phyloP scores from a whole-genome alignment of 2,797 vertebrate species.

The Neostethus bicornis region DNA sequence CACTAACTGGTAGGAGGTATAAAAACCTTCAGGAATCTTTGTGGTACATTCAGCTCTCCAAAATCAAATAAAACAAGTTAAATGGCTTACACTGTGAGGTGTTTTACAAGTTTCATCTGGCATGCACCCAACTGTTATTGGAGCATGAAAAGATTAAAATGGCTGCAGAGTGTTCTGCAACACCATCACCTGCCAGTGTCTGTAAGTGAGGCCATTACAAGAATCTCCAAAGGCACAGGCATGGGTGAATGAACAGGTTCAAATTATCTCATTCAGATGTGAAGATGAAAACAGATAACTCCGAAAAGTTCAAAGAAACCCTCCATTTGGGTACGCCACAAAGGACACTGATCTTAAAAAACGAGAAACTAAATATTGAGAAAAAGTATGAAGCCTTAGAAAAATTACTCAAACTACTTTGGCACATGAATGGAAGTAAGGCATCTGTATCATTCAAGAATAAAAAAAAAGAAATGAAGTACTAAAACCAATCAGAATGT shows the following conservation, averaged over 20 bases:
- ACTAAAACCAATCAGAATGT: conserved; percentile 63
- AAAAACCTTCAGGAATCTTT: conserved; percentile 42
- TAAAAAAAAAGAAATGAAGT: conserved; percentile 62
- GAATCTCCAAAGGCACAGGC: conserved; percentile 74
- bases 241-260: conserved; percentile 60
- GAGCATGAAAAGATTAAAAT: conserved; percentile 45
- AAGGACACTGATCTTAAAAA: conserved; percentile 33
- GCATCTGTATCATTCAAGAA: conserved; percentile 81
- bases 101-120: conserved; percentile 55
- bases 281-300: conserved; percentile 37
- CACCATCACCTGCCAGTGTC: conserved; percentile 45
- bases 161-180: conserved; percentile 50
- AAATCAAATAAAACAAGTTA: conserved; percentile 51
- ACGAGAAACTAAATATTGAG: conserved; percentile 49
- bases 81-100: conserved; percentile 43
- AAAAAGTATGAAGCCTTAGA: conserved; percentile 61
- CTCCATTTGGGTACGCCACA: conserved; percentile 26
- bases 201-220: conserved; percentile 45
- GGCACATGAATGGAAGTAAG: conserved; percentile 87
- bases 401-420: conserved; percentile 79
- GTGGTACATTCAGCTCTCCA: conserved; percentile 52
- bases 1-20: conserved; percentile 37
- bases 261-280: conserved; percentile 32
- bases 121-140: conserved; percentile 50
- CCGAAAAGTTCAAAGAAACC: conserved; percentile 46